These are phyloP conservation scores for Callorhinus ursinus DNA, from an alignment of 2,113 vertebrate genomes.

Conservation along the genomic window DNA sequence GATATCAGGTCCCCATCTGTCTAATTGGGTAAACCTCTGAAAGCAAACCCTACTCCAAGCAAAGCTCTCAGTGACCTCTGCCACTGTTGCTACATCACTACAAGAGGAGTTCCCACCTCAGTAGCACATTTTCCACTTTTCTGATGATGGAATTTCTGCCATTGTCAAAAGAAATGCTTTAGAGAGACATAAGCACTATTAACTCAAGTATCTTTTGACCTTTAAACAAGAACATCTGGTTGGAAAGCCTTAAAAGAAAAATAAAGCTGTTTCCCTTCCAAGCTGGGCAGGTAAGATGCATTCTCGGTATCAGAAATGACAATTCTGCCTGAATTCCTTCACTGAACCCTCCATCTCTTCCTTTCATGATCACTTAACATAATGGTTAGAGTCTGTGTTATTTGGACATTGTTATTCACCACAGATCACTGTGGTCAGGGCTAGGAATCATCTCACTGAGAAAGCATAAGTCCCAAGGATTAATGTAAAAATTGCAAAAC, in stretches of 20 bases:
- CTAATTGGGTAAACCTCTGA: neutral
- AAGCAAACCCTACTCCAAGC: neutral
- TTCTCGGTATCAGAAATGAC: neutral
- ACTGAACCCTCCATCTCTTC: neutral
- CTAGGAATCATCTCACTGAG: neutral
- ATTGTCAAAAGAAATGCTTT: neutral
- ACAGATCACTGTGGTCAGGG: neutral
- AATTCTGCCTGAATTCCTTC: neutral
- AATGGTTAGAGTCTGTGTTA: neutral
- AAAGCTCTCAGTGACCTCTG: neutral
- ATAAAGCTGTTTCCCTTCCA: neutral
- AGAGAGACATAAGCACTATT: neutral
- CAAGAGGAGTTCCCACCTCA: neutral
- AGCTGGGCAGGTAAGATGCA: neutral
- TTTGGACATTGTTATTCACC: neutral
- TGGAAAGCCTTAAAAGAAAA: neutral
- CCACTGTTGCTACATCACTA: neutral
- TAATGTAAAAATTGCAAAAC: neutral
- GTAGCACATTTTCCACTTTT: neutral
- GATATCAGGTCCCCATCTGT: neutral
- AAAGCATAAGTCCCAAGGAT: neutral
- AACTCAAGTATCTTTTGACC: neutral
- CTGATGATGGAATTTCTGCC: neutral
- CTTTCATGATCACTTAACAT: neutral
- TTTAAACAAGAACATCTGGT: constrained; percentile 1